These are phyloP conservation scores for Agrotis ipsilon DNA, from an alignment of 2,888 invertebrate genomes.

Conservation along the genomic window DNA sequence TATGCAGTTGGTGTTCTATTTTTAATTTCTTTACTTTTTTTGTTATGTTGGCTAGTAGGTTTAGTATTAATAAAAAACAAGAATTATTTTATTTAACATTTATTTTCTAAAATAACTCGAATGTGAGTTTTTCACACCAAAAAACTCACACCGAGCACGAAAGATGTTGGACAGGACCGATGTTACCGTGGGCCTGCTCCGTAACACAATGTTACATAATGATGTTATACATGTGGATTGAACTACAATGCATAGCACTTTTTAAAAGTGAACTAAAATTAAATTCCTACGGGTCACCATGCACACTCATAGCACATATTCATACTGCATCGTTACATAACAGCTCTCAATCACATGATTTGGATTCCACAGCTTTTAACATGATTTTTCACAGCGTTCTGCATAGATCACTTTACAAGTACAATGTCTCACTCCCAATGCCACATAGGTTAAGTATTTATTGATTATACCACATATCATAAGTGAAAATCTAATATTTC, in stretches of 20 bases:
- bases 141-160: constrained; percentile 83
- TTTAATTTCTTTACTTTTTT: constrained; percentile 1
- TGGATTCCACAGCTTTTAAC: constrained; percentile 77
- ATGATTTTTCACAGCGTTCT: constrained; percentile 70
- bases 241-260: constrained; percentile 75
- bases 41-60: constrained; percentile 33
- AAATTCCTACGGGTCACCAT: constrained; percentile 73
- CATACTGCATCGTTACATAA: constrained; percentile 83
- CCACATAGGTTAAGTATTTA: constrained; percentile 64
- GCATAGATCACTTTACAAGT: constrained; percentile 69
- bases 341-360: constrained; percentile 84
- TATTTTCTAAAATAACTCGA: constrained; percentile 80
- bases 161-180: constrained; percentile 64
- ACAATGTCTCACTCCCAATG: constrained; percentile 77
- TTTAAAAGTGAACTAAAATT: constrained; percentile 74
- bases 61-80: constrained; percentile 67
- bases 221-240: constrained; percentile 62
- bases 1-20: not conserved
- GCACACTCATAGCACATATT: constrained; percentile 75
- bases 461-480: constrained; percentile 61
- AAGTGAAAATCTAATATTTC: constrained; percentile 58
- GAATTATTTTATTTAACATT: constrained; percentile 74
- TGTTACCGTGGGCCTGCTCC: constrained; percentile 44
- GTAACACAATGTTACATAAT: constrained; percentile 56
- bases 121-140: constrained; percentile 84